Evolutionary conservation across 2,113 vertebrate genomes (phyloP), one percentile per base, ranked within the genome.

Genomic region (Epinephelus moara): DNA sequence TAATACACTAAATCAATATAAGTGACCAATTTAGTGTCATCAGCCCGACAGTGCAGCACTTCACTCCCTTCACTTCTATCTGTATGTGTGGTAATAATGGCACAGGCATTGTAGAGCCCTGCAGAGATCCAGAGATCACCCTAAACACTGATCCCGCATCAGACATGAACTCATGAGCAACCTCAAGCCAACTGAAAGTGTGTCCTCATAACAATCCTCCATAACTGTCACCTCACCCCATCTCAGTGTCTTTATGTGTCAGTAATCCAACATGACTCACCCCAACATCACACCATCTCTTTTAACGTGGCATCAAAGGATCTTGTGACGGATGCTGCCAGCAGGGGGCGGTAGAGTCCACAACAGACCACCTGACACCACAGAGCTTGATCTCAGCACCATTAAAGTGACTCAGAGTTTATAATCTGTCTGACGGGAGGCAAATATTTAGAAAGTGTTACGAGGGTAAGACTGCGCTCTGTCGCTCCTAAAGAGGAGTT

Each of bases 101-200:
- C 91, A 92, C 91, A 92, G 89, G 90, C 86, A 89, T 82, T 80
- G 80, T 82, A 82, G 19, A 70, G 61, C 79, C 49, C 66, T 21
- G 64, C 37, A 81, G 52, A 77, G 30, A 45, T 3, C 55, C 9
- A 47, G 15, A 70, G 59, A 42, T 33, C 33, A 4, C 19, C 60
- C 9, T 52, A 62, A 81, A 40, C 59, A 2, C 81, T 75, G 62
- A 81, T 40, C 67, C 81, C 13, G 42, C 60, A 60, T 63, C 70
- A 76, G 60, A 60, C 42, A 50, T 27, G 9, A 45, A 17, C 17
- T 47, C 19, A 55, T 62, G 56, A 50, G n/a, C 3, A 40, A 69
- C 69, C 10, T 42, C 30, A 17, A 40, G 18, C 27, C 27, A 21
- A 62, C 49, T 63, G 25, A 74, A 74, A 23, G 1, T 33, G 12